Percentiles rank a stretch among this genome's conserved stretches.
Conservation (phyloP, 2,888 invertebrate species). For the Hypsopygia costalis region DNA sequence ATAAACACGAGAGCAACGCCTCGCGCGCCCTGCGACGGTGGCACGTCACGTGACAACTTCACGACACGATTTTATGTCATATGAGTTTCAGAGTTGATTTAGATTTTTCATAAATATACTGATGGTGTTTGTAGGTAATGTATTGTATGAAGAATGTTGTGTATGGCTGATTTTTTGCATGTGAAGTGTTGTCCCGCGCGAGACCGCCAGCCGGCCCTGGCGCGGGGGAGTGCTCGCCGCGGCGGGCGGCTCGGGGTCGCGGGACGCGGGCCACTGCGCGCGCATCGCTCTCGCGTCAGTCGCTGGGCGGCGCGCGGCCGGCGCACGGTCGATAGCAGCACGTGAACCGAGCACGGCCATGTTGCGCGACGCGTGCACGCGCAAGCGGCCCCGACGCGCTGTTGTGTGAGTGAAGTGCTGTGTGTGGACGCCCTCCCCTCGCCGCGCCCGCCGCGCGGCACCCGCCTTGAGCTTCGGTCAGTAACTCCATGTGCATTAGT, state of each 20-base stretch:
- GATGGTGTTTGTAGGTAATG: no score
- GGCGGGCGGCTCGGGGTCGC: constrained; percentile 29
- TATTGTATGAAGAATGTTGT: no score
- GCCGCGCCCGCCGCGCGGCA: constrained; percentile 26
- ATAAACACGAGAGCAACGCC: constrained; percentile 61
- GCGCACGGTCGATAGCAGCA: constrained; percentile 73
- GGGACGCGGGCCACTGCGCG: constrained; percentile 57
- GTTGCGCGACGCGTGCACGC: constrained; percentile 61
- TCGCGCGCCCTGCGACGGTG: constrained; percentile 35
- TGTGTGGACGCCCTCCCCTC: constrained; percentile 32
- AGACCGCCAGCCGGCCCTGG: constrained; percentile 14
- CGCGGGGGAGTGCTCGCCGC: constrained; percentile 20
- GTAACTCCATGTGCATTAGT: constrained; percentile 22
- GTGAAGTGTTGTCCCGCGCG: constrained; percentile 18
- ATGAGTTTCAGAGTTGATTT: no score
- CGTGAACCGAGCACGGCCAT: constrained; percentile 58
- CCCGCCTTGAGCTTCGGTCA: constrained; percentile 50
- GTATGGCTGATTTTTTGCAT: no score
- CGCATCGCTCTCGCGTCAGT: constrained; percentile 66
- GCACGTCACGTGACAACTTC: constrained; percentile 15
- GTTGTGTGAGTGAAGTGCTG: constrained; percentile 52
- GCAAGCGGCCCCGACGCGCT: constrained; percentile 51
- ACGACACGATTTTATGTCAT: no score
- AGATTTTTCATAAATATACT: no score
- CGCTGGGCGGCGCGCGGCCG: constrained; percentile 68